Percentiles rank a stretch among this genome's conserved stretches.
phyloP scores from a whole-genome alignment of 2,797 vertebrate genomes.

The Anolis apletophallus region DNA sequence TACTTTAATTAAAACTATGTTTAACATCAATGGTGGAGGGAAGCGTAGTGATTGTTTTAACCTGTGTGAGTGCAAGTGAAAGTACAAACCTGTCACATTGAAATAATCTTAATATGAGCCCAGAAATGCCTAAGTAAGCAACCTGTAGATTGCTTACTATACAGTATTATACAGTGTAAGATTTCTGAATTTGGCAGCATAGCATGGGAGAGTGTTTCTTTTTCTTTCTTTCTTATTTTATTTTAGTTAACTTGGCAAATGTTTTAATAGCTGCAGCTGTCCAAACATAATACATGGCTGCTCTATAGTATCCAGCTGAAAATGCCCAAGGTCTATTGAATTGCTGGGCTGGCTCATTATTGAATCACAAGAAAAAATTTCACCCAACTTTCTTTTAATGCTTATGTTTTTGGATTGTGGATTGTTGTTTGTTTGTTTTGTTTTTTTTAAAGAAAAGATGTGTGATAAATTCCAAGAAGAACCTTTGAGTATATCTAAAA shows the following conservation, averaged over 20 bases:
- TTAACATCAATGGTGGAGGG: not conserved
- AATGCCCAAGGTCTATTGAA: slow-evolving; percentile 52
- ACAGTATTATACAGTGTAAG: slow-evolving; percentile 23
- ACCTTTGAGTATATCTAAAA: slow-evolving; percentile 26
- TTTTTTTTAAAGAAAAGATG: too few species aligned
- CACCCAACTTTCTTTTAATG: slow-evolving; percentile 23
- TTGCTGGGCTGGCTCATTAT: slow-evolving; percentile 48
- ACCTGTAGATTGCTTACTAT: too few species aligned
- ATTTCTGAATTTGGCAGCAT: slow-evolving; percentile 26
- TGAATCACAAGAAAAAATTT: slow-evolving; percentile 47
- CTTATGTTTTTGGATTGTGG: slow-evolving; percentile 12
- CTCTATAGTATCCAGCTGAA: slow-evolving; percentile 47
- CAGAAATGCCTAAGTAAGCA: slow-evolving; percentile 4
- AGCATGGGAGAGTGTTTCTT: slow-evolving; percentile 32
- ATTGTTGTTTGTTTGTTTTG: too few species aligned
- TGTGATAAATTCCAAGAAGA: not conserved
- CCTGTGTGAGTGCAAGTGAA: not conserved
- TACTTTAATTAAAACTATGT: not conserved
- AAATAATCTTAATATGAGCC: not conserved
- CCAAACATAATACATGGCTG: slow-evolving; percentile 61
- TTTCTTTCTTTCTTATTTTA: slow-evolving; percentile 30
- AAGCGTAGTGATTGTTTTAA: not conserved
- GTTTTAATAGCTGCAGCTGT: slow-evolving; percentile 67
- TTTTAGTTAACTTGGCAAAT: slow-evolving; percentile 57
- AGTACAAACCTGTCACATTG: not conserved